These are phyloP conservation scores for Microplitis demolitor DNA, from an alignment of 1,140 invertebrate species.

Conservation along the genomic window DNA sequence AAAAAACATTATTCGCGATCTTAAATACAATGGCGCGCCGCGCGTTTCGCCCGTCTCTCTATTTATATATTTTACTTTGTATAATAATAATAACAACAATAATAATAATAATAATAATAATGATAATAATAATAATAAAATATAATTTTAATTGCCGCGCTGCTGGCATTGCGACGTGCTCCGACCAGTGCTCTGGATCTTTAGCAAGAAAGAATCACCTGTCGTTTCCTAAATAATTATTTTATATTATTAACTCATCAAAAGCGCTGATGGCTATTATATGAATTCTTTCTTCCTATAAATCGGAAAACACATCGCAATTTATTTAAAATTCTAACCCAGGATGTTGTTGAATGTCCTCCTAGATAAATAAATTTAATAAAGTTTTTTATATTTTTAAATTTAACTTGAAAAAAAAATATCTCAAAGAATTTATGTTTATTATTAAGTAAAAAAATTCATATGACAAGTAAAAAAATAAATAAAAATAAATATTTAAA, in stretches of 20 bases:
- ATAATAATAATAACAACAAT: too few species aligned
- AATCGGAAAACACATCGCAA: constrained; percentile 18
- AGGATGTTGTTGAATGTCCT: constrained; percentile 23
- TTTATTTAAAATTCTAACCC: constrained; percentile 14
- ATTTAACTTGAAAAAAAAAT: neutral
- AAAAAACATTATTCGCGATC: constrained; percentile 31
- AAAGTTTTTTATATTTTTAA: neutral
- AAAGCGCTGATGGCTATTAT: too few species aligned
- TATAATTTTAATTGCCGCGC: constrained; percentile 4
- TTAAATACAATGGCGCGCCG: constrained; percentile 50
- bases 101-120: too few species aligned
- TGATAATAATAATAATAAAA: neutral
- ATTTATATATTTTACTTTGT: constrained; percentile 44
- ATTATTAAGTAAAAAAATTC: neutral
- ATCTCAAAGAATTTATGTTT: neutral
- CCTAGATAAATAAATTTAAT: constrained; percentile 14
- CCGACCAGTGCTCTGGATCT: constrained; percentile 14
- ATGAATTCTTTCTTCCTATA: neutral
- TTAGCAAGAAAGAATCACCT: neutral
- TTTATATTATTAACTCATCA: too few species aligned
- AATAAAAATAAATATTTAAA: constrained; percentile 12
- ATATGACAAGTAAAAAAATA: neutral
- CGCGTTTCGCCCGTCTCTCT: constrained; percentile 45
- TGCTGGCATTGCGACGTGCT: constrained; percentile 26
- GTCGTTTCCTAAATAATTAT: too few species aligned